Evolutionary conservation across 2,888 invertebrate species (phyloP).

Genomic region (Vesta saturnalis): DNA sequence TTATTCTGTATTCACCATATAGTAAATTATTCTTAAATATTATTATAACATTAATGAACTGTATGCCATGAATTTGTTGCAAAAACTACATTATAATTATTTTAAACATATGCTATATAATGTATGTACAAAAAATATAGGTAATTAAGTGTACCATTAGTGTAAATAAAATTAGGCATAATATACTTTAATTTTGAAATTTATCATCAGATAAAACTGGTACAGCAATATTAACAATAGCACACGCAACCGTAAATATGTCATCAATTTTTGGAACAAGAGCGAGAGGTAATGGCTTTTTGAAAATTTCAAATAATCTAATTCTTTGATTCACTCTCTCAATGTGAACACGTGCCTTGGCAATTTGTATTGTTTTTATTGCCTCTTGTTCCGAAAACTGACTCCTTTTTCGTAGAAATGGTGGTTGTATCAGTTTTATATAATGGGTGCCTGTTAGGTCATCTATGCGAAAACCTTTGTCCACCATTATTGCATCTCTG

Average conservation of each 20-base stretch:
- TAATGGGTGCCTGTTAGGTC: neutral
- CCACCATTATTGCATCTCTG: slow-evolving; percentile 44
- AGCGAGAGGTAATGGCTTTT: neutral
- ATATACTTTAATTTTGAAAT: neutral
- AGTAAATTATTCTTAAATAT: too few relatives aligned
- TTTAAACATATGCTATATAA: too few relatives aligned
- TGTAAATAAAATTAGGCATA: too few relatives aligned
- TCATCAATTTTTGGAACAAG: slow-evolving; percentile 1
- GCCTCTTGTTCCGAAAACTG: slow-evolving; percentile 5
- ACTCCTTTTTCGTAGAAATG: neutral
- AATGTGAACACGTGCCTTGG: neutral
- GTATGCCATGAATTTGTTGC: too few relatives aligned
- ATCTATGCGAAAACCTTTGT: slow-evolving; percentile 31
- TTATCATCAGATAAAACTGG: slow-evolving; percentile 1
- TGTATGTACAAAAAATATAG: too few relatives aligned
- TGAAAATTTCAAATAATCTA: neutral
- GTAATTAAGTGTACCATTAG: too few relatives aligned
- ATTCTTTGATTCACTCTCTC: neutral
- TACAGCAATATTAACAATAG: neutral
- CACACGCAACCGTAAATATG: neutral
- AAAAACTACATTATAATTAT: too few relatives aligned
- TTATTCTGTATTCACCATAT: too few relatives aligned
- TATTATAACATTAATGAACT: too few relatives aligned
- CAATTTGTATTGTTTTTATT: slow-evolving; percentile 4
- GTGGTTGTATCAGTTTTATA: slow-evolving; percentile 1